Conservation (phyloP, 1,140 invertebrate species). For the Bactericera cockerelli region DNA sequence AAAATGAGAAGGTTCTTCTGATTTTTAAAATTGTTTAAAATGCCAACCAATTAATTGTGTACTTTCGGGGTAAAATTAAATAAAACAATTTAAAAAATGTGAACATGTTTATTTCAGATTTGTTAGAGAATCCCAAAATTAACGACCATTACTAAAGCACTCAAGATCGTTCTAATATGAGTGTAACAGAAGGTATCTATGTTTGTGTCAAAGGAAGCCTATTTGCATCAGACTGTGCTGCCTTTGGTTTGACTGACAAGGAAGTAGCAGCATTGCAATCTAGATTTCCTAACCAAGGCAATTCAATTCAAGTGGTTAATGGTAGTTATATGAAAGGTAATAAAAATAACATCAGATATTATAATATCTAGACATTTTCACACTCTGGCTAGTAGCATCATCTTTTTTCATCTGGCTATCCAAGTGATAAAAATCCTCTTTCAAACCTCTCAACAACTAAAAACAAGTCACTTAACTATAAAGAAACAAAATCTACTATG, state of each 20-base stretch:
- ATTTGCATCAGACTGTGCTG: not conserved
- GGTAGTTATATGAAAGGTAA: constrained; percentile 6
- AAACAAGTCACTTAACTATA: too few relatives aligned
- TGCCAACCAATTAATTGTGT: too few relatives aligned
- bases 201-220: not conserved
- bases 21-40: too few relatives aligned
- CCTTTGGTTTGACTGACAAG: not conserved
- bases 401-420: too few relatives aligned
- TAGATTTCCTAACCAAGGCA: not conserved
- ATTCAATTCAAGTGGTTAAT: not conserved
- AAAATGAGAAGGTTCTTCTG: too few relatives aligned
- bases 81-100: too few relatives aligned
- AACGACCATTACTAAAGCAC: not conserved
- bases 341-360: not conserved
- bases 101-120: not conserved
- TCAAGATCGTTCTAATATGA: not conserved
- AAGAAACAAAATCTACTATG: too few relatives aligned
- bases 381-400: not conserved
- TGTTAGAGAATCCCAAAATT: not conserved
- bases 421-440: too few relatives aligned
- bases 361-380: not conserved
- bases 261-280: not conserved
- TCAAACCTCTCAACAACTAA: too few relatives aligned
- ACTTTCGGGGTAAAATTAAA: too few relatives aligned
- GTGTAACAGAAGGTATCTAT: not conserved